Evolutionary conservation across 2,797 vertebrate genomes (phyloP).

Genomic region (Microchirus variegatus): DNA sequence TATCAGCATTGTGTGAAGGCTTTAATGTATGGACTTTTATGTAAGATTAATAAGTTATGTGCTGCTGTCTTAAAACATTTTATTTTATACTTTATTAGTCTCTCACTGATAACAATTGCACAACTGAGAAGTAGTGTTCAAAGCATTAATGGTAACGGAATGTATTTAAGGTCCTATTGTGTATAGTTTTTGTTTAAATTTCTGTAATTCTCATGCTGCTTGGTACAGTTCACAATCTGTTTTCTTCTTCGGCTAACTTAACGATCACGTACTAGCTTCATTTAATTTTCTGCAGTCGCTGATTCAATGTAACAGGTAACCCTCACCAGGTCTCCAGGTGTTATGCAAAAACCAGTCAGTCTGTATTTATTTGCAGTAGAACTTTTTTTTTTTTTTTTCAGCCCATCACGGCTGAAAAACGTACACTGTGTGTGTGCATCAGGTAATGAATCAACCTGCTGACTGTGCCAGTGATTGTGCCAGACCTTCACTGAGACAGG

Average conservation of each 20-base stretch:
- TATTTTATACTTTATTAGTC: too few species aligned
- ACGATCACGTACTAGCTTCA: neutral
- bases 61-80: too few species aligned
- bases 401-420: conserved; percentile 23
- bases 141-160: too few species aligned
- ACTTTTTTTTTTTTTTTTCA: conserved; percentile 34
- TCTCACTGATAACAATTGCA: too few species aligned
- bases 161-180: too few species aligned
- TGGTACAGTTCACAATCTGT: too few species aligned
- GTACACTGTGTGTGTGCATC: conserved; percentile 27
- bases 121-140: too few species aligned
- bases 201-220: too few species aligned
- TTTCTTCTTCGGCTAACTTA: conserved; percentile 4
- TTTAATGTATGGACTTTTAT: too few species aligned
- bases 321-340: conserved; percentile 48
- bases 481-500: conserved; percentile 46
- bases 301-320: conserved; percentile 48
- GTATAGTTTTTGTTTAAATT: too few species aligned
- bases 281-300: conserved; percentile 1
- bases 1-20: too few species aligned
- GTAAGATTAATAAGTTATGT: too few species aligned
- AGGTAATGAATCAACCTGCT: conserved; percentile 52
- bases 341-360: conserved; percentile 16
- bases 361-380: conserved; percentile 43
- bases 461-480: conserved; percentile 24